These are phyloP conservation scores for Recurvirostra avosetta DNA, from an alignment of 2,113 vertebrate genomes.

Conservation along the genomic window DNA sequence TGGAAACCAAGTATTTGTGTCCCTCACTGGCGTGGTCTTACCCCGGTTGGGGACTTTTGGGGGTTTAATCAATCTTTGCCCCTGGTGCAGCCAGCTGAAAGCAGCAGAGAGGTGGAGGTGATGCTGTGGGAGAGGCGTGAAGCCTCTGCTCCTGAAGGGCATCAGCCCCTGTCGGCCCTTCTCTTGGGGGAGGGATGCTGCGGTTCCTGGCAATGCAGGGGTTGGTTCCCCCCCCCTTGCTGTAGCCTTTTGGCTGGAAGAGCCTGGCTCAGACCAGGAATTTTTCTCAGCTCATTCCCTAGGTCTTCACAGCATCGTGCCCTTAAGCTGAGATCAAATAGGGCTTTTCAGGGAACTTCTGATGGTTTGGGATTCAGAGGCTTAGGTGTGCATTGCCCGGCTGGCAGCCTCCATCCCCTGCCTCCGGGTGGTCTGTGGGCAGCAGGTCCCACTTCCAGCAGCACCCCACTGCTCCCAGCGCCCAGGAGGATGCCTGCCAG, in stretches of 20 bases:
- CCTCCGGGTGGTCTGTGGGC: background rate
- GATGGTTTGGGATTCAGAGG: background rate
- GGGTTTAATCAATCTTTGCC: background rate
- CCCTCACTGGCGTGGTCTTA: background rate
- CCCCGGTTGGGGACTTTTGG: accelerated
- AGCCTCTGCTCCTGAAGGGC: background rate
- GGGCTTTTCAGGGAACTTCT: background rate
- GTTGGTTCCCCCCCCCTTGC: background rate
- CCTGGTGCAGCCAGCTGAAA: accelerated
- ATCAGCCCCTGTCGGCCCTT: accelerated
- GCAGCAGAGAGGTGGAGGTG: background rate
- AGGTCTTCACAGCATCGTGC: background rate
- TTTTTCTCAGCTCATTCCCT: background rate
- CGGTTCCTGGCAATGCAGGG: accelerated
- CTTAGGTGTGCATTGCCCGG: accelerated
- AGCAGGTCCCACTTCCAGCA: background rate
- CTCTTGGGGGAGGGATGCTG: background rate
- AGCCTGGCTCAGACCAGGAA: background rate
- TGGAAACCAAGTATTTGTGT: background rate
- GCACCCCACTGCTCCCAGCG: background rate
- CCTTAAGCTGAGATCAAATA: background rate
- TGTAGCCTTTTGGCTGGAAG: background rate
- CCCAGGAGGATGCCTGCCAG: background rate
- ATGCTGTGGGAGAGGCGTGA: accelerated
- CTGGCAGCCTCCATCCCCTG: background rate